Conservation (phyloP, 2,888 invertebrate genomes). For the Rotaria socialis region DNA sequence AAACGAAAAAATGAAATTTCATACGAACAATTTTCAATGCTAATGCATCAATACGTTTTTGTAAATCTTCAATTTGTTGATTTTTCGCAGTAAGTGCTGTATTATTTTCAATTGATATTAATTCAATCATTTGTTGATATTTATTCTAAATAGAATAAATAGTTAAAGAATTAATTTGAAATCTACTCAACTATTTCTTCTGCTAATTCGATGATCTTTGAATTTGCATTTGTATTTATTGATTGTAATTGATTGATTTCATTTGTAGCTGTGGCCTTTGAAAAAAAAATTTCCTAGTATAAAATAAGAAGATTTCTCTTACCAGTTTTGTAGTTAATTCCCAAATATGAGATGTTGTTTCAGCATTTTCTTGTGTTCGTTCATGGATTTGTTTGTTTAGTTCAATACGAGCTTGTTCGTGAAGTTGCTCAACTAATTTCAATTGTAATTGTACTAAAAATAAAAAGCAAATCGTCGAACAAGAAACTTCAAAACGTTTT, state of each 20-base stretch:
- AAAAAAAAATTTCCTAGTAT: background rate
- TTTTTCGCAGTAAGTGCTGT: background rate
- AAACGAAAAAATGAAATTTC: background rate
- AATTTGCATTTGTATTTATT: background rate
- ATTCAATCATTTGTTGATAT: background rate
- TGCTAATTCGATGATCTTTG: background rate
- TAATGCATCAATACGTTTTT: slow-evolving; percentile 10
- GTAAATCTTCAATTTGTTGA: background rate
- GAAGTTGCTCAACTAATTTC: background rate
- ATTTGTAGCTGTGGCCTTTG: background rate
- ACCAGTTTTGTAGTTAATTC: background rate
- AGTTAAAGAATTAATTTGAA: background rate
- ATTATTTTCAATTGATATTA: background rate
- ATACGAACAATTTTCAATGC: slow-evolving; percentile 3
- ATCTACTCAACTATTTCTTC: background rate
- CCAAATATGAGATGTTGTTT: background rate
- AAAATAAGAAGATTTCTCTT: background rate
- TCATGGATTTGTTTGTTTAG: background rate
- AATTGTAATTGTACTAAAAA: background rate
- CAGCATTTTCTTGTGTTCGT: background rate
- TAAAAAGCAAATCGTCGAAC: background rate
- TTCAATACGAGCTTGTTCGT: background rate
- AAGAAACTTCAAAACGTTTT: background rate
- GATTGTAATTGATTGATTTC: background rate
- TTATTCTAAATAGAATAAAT: background rate